Conservation (phyloP, 2,797 vertebrate genomes). For the Phoebastria nigripes region DNA sequence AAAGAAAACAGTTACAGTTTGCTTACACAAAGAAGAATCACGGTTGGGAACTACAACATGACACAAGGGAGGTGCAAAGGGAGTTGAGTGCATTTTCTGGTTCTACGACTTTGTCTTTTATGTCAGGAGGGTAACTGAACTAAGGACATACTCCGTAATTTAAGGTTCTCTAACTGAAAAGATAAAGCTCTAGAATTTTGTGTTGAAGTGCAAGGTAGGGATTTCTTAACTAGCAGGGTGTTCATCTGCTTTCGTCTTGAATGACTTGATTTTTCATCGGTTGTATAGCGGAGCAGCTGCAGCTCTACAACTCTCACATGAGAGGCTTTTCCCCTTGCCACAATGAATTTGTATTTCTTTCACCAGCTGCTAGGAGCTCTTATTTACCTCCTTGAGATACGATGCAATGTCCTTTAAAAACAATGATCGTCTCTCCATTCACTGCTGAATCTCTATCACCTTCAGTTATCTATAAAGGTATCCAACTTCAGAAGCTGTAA, state of each 20-base stretch:
- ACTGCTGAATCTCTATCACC: background rate
- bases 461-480: background rate
- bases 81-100: background rate
- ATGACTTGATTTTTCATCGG: background rate
- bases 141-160: background rate
- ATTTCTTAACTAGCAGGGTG: background rate
- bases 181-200: background rate
- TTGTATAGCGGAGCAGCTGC: background rate
- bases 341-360: background rate
- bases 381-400: background rate
- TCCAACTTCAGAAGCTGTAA: background rate
- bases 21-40: background rate
- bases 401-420: background rate
- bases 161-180: background rate
- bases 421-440: rapidly evolving
- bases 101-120: background rate
- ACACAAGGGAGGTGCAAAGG: background rate
- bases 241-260: background rate
- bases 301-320: background rate
- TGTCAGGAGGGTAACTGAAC: background rate
- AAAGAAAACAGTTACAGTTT: slow-evolving; percentile 25
- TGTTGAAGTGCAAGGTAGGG: background rate
- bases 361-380: background rate
- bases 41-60: background rate
- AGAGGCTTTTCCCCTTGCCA: background rate